Percentiles rank a stretch among this genome's conserved stretches.
Evolutionary conservation across 2,888 invertebrate genomes (phyloP).

Genomic region (Leptopilina drosophilae): DNA sequence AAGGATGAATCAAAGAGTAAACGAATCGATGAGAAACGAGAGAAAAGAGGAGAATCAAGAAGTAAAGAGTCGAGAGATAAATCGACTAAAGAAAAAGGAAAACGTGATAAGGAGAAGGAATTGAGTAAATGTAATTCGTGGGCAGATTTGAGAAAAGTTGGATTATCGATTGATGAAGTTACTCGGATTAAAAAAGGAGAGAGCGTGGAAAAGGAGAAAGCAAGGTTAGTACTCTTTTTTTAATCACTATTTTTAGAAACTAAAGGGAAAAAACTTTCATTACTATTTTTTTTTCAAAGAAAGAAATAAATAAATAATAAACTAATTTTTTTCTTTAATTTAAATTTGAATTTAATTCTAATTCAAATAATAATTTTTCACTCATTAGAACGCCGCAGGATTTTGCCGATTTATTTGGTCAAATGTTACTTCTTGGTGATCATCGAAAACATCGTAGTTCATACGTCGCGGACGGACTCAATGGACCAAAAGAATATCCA

Average conservation of each 20-base stretch:
- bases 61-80: slow-evolving; percentile 48
- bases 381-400: slow-evolving; percentile 67
- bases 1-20: slow-evolving; percentile 56
- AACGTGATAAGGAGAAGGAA: slow-evolving; percentile 62
- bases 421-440: slow-evolving; percentile 72
- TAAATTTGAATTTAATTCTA: background rate
- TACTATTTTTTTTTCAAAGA: background rate
- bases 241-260: background rate
- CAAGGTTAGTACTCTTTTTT: slow-evolving; percentile 58
- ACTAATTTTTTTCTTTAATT: background rate
- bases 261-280: background rate
- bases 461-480: slow-evolving; percentile 65
- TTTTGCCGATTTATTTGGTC: slow-evolving; percentile 68
- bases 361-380: no score
- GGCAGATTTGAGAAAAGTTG: slow-evolving; percentile 64
- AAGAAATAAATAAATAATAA: background rate
- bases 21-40: slow-evolving; percentile 55
- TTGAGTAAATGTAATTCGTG: slow-evolving; percentile 65
- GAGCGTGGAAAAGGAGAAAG: slow-evolving; percentile 60
- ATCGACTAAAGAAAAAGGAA: slow-evolving; percentile 60
- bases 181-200: slow-evolving; percentile 60
- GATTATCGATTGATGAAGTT: slow-evolving; percentile 63
- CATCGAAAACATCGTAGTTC: slow-evolving; percentile 64
- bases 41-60: slow-evolving; percentile 47
- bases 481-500: slow-evolving; percentile 70